These are phyloP conservation scores for Hydrolagus affinis DNA, from an alignment of 2,113 vertebrate genomes.

Conservation along the genomic window DNA sequence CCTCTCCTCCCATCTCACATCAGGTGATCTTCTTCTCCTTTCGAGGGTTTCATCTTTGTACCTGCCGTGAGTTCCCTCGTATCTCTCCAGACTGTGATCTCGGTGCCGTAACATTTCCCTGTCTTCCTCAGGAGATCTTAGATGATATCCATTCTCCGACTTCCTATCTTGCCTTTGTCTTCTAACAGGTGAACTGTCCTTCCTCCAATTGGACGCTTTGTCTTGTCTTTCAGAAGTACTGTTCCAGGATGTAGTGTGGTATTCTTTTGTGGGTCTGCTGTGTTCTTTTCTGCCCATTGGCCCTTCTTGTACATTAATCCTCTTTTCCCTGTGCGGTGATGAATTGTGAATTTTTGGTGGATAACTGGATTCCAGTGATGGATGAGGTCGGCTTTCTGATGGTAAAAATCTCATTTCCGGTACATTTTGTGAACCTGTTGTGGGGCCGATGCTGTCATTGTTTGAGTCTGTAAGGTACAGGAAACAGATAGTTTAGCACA, in stretches of 20 bases:
- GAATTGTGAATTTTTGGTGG: constrained; percentile 79
- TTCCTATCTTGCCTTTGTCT: constrained; percentile 65
- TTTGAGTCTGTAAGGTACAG: constrained; percentile 77
- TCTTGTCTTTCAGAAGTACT: constrained; percentile 71
- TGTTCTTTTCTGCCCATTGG: constrained; percentile 63
- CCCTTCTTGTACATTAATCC: constrained; percentile 61
- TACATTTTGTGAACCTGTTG: constrained; percentile 84
- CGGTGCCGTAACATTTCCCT: constrained; percentile 46
- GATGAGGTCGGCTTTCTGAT: constrained; percentile 61
- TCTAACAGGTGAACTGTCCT: constrained; percentile 68
- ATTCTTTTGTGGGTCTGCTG: constrained; percentile 66
- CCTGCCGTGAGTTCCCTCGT: constrained; percentile 15
- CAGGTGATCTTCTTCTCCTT: constrained; percentile 53
- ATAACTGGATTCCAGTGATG: constrained; percentile 74
- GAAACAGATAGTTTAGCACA: constrained; percentile 51
- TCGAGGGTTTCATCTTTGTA: background rate
- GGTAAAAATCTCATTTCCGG: constrained; percentile 77
- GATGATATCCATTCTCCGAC: constrained; percentile 56
- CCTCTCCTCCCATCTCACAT: constrained; percentile 58
- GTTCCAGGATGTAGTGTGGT: constrained; percentile 68
- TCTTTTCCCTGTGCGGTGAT: constrained; percentile 77
- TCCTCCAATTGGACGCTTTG: constrained; percentile 60
- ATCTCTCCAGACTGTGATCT: background rate
- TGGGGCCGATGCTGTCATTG: constrained; percentile 70
- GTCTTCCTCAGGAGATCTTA: constrained; percentile 60